Percentiles rank a stretch among this genome's conserved stretches.
Evolutionary conservation across 2,797 vertebrate genomes (phyloP).

Genomic region (Xenentodon cancila): DNA sequence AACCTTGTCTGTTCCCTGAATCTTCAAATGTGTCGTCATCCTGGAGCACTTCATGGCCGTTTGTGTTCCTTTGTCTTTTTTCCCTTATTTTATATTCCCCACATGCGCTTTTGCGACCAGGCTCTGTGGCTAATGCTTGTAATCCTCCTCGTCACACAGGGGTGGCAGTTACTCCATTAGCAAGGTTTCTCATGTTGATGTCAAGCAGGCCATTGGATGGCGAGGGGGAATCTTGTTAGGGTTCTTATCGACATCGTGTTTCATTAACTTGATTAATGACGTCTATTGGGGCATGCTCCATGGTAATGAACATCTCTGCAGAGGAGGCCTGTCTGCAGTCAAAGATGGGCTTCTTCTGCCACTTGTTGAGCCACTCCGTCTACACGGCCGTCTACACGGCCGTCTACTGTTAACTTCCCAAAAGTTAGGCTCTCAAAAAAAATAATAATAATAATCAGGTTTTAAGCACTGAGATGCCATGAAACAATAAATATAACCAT

Average conservation of each 20-base stretch:
- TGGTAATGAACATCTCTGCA: constrained; percentile 75
- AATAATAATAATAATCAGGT: background rate
- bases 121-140: constrained; percentile 59
- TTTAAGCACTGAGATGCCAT: constrained; percentile 15
- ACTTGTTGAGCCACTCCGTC: constrained; percentile 19
- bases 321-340: constrained; percentile 53
- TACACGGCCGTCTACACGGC: background rate
- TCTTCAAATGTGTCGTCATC: constrained; percentile 59
- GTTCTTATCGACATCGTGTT: constrained; percentile 77
- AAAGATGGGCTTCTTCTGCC: constrained; percentile 43
- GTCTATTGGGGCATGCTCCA: constrained; percentile 68
- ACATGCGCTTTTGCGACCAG: constrained; percentile 53
- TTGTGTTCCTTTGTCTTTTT: constrained; percentile 21
- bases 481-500: constrained; percentile 31
- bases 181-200: constrained; percentile 71
- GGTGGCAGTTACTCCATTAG: constrained; percentile 67
- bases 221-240: constrained; percentile 70
- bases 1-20: constrained; percentile 36
- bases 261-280: constrained; percentile 83
- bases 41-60: constrained; percentile 46
- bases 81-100: constrained; percentile 53
- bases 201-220: constrained; percentile 67
- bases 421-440: constrained; percentile 2
- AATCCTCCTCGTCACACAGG: constrained; percentile 64
- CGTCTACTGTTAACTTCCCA: constrained; percentile 29